These are phyloP conservation scores for Tyria jacobaeae DNA, from an alignment of 2,888 invertebrate species.

Conservation along the genomic window DNA sequence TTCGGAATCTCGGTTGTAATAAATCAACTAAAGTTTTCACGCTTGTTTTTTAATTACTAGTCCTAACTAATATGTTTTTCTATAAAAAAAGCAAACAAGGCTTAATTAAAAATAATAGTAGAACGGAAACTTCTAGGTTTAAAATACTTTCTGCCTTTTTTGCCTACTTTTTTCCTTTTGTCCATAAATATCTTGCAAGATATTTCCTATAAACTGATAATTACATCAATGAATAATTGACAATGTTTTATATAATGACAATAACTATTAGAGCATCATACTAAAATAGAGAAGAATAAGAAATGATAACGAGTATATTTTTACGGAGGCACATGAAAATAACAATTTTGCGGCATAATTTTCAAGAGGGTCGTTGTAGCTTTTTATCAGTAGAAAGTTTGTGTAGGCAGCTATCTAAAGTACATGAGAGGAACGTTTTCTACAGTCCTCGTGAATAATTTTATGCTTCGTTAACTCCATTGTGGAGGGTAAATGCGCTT, in stretches of 20 bases:
- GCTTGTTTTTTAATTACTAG: no score
- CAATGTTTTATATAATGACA: slow-evolving; percentile 70
- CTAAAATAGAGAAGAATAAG: slow-evolving; percentile 63
- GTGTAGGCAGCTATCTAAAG: slow-evolving; percentile 81
- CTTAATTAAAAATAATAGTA: no score
- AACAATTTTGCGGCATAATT: slow-evolving; percentile 82
- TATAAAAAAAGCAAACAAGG: no score
- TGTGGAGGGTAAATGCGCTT: slow-evolving; percentile 72
- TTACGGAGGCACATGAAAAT: slow-evolving; percentile 71
- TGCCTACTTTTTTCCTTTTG: neutral
- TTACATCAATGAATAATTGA: slow-evolving; percentile 74
- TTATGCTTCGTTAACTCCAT: slow-evolving; percentile 81
- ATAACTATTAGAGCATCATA: slow-evolving; percentile 67
- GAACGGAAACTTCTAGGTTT: neutral
- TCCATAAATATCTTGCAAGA: neutral
- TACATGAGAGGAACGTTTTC: slow-evolving; percentile 74
- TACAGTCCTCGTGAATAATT: slow-evolving; percentile 78
- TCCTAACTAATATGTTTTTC: no score
- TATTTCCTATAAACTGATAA: slow-evolving; percentile 30
- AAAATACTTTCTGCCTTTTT: neutral
- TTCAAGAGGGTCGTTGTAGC: slow-evolving; percentile 79
- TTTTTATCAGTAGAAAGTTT: slow-evolving; percentile 81
- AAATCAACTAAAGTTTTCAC: no score
- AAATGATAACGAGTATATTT: slow-evolving; percentile 64
- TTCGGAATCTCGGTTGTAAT: neutral